Evolutionary conservation across 2,888 invertebrate genomes (phyloP).

Genomic region (Nomada goodeniana): DNA sequence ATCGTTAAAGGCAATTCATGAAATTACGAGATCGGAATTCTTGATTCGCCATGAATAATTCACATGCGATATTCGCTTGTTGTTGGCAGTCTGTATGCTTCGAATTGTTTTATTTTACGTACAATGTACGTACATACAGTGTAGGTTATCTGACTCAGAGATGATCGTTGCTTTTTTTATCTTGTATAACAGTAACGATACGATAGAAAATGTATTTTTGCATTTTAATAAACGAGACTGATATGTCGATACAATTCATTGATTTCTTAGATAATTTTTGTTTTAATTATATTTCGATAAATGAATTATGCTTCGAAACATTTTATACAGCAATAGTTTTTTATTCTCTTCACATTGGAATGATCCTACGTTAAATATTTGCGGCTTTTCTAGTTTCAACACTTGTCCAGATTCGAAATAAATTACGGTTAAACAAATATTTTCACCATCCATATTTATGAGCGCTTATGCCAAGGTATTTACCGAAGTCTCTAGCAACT

Average conservation of each 20-base stretch:
- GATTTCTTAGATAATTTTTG: neutral
- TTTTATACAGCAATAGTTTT: neutral
- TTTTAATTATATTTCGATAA: neutral
- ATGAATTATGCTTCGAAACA: neutral
- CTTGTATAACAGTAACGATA: too few species aligned
- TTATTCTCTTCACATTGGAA: neutral
- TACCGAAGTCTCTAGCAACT: slow-evolving; percentile 16
- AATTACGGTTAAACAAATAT: slow-evolving; percentile 15
- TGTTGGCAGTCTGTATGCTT: slow-evolving; percentile 30
- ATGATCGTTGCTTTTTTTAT: too few species aligned
- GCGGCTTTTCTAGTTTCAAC: neutral
- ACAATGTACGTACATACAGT: neutral
- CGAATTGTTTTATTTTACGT: slow-evolving; percentile 39
- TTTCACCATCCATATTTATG: slow-evolving; percentile 39
- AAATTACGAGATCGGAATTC: slow-evolving; percentile 56
- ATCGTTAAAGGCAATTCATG: slow-evolving; percentile 46
- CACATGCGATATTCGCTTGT: slow-evolving; percentile 32
- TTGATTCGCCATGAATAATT: slow-evolving; percentile 61
- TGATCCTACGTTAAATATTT: neutral
- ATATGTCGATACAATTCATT: neutral
- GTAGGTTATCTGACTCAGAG: too few species aligned
- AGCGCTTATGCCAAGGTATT: slow-evolving; percentile 36
- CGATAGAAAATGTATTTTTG: too few species aligned
- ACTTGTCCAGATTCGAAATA: neutral
- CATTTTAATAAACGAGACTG: too few species aligned